Conservation (phyloP, 2,113 vertebrate species). For the Bombycilla garrulus region DNA sequence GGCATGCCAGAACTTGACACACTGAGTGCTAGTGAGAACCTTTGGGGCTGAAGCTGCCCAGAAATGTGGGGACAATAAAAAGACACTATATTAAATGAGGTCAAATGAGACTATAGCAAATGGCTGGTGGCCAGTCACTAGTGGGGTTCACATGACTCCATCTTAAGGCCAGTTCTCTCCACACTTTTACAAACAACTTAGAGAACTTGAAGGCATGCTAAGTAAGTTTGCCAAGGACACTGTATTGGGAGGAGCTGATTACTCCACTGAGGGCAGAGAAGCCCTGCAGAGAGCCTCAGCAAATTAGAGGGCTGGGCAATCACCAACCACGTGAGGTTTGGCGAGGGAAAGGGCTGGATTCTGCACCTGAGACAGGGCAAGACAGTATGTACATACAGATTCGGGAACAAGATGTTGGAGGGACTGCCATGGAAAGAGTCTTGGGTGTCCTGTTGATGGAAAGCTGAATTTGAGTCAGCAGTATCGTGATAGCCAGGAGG, state of each 20-base stretch:
- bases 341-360: neutral
- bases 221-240: neutral
- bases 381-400: neutral
- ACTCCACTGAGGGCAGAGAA: neutral
- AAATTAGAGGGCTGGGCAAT: neutral
- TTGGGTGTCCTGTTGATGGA: neutral
- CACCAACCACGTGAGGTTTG: neutral
- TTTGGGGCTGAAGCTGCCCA: neutral
- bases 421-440: fast-evolving
- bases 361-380: neutral
- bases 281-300: neutral
- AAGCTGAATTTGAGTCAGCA: neutral
- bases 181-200: neutral
- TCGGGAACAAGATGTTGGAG: neutral
- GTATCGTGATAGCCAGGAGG: neutral
- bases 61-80: neutral
- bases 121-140: neutral
- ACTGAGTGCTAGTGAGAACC: neutral
- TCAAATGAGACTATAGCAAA: too few relatives aligned
- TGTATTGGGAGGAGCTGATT: neutral
- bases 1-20: neutral
- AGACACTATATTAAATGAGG: neutral
- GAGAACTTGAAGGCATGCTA: neutral
- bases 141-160: neutral
- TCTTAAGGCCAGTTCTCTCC: neutral